phyloP scores from a whole-genome alignment of 2,113 vertebrate species.

The Siphamia tubifer region DNA sequence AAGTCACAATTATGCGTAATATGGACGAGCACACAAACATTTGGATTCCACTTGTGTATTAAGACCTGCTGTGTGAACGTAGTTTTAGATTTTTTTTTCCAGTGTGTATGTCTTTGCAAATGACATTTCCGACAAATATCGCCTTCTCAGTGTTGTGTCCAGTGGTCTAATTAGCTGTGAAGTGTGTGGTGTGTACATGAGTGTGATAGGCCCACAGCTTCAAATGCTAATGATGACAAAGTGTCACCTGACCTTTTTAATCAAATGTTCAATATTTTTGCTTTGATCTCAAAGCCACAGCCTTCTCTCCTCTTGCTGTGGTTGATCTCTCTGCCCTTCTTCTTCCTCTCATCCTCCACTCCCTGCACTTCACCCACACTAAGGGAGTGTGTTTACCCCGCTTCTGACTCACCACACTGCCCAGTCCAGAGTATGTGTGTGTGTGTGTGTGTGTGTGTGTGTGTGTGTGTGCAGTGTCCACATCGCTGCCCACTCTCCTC shows the following conservation, averaged over 20 bases:
- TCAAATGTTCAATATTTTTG: neutral
- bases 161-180: no score
- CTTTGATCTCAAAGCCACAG: constrained; percentile 8
- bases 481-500: constrained; percentile 24
- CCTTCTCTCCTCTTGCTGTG: neutral
- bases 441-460: no score
- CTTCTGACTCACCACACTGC: constrained; percentile 46
- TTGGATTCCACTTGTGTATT: no score
- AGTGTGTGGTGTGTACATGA: no score
- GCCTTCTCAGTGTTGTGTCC: no score
- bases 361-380: constrained; percentile 26
- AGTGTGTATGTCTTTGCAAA: no score
- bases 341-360: neutral
- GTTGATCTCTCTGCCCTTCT: constrained; percentile 9
- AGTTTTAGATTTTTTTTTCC: no score
- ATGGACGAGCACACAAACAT: no score
- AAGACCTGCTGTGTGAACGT: no score
- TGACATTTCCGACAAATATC: no score
- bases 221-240: constrained; percentile 25
- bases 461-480: constrained; percentile 16
- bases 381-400: constrained; percentile 31
- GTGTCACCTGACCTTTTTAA: neutral
- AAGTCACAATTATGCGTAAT: no score
- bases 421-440: neutral
- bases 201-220: no score